Evolutionary conservation across 2,888 invertebrate species (phyloP).

Genomic region (Itoplectis maculator): DNA sequence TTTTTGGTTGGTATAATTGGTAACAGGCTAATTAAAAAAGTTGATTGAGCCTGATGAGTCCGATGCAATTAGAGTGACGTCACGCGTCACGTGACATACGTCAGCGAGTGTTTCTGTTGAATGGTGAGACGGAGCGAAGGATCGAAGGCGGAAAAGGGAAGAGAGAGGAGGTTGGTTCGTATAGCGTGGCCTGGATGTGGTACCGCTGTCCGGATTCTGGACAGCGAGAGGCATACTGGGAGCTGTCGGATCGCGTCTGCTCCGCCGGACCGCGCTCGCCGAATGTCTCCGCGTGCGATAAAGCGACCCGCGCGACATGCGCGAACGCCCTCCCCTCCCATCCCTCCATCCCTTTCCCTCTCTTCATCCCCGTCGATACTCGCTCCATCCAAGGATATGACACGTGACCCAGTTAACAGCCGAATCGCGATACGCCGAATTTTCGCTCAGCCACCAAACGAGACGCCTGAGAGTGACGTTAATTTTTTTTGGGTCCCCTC

Average conservation of each 20-base stretch:
- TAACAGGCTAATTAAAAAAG: no score
- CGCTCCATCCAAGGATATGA: conserved; percentile 52
- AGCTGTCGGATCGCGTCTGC: conserved; percentile 46
- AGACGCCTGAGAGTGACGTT: not conserved
- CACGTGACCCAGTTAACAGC: conserved; percentile 53
- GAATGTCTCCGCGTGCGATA: conserved; percentile 35
- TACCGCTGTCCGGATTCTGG: conserved; percentile 7
- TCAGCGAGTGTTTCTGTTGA: conserved; percentile 13
- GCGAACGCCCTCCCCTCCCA: not conserved
- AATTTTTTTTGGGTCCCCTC: not conserved
- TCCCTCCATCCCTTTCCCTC: no score
- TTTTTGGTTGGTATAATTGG: no score
- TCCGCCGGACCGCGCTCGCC: conserved; percentile 47
- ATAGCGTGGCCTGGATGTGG: conserved; percentile 64
- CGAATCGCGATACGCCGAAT: conserved; percentile 28
- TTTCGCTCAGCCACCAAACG: not conserved
- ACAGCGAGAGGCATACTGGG: conserved; percentile 37
- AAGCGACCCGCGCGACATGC: conserved; percentile 41
- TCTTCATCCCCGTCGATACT: conserved; percentile 46
- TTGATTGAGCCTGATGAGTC: not conserved
- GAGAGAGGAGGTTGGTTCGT: conserved; percentile 53
- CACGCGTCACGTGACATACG: not conserved
- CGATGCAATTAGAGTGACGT: no score
- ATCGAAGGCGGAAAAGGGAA: conserved; percentile 44
- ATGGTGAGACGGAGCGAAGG: conserved; percentile 22